Evolutionary conservation across 2,113 vertebrate genomes (phyloP), one percentile per base, ranked within the genome.

Genomic region (Murina feae): DNA sequence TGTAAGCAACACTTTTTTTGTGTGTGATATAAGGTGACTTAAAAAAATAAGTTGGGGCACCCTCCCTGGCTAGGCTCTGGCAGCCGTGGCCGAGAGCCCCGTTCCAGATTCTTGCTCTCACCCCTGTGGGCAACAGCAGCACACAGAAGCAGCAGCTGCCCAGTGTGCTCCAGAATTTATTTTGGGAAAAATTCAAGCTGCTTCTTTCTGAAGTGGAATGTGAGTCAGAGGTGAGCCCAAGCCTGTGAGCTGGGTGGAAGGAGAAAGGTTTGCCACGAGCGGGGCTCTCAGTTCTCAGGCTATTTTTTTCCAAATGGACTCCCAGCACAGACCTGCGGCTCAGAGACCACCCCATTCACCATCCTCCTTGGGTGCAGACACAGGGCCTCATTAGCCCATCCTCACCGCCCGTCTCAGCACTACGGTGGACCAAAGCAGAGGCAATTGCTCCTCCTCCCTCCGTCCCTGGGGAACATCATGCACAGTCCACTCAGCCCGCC

Each of bases 221-320:
- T 49, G 89, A 65, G 84, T 96, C 95, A 96, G 68, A 94, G 87
- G 89, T 92, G 94, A 96, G 39, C 32, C 66, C 80, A 30, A n/a
- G 87, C 55, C 18, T 35, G 51, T 32, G 14, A 79, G 72, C 68
- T 95, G 89, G 21, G 47, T 69, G 53, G 91, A 85, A 95, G 75
- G 69, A 93, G 66, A 75, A 55, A 63, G 9, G 49, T 84, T 58
- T 83, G 35, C 89, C 35, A 10, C 17, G n/a, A 90, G 18, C 1
- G 8, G 69, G 55, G 60, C 30, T 83, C 42, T 79, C 30, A 83
- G 80, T 35, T 81, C 44, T 78, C 68, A 16, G 80, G 63, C 37
- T 94, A 12, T 79, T 79, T 66, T 71, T 55, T 79, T 1, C 80
- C 79, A 88, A 92, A 80, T 13, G 25, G 78, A 53, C n/a, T 66